These are phyloP conservation scores for Oscheius onirici DNA, from an alignment of 2,888 invertebrate species.

Conservation along the genomic window DNA sequence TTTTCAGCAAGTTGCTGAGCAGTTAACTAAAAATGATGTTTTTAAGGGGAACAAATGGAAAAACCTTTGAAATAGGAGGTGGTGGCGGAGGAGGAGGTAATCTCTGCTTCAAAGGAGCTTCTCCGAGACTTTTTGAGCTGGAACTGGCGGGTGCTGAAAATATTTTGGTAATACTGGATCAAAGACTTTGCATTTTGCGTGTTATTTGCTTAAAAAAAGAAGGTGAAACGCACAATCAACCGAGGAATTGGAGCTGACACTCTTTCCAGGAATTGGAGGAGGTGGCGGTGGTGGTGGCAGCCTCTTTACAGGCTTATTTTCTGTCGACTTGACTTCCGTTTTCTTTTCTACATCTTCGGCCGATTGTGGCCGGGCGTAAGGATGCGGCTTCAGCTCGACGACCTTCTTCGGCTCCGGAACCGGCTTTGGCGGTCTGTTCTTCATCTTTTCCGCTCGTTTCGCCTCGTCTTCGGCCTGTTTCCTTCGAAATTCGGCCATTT, in stretches of 20 bases:
- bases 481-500: constrained; percentile 17
- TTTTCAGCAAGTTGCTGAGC: neutral
- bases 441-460: neutral
- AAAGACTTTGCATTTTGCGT: neutral
- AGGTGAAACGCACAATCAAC: neutral
- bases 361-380: constrained; percentile 8
- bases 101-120: neutral
- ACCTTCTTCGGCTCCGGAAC: constrained; percentile 7
- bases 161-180: neutral
- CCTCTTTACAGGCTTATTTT: neutral
- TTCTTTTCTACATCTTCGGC: neutral
- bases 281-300: constrained; percentile 15
- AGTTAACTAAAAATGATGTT: neutral
- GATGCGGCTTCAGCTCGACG: neutral
- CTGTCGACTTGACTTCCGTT: neutral
- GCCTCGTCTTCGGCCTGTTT: constrained; percentile 11
- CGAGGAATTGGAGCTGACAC: neutral
- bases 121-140: neutral
- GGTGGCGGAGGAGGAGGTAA: constrained; percentile 31
- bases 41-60: neutral
- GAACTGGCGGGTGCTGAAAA: constrained; percentile 12
- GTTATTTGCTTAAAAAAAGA: neutral
- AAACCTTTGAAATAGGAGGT: constrained; percentile 1
- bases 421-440: constrained; percentile 6
- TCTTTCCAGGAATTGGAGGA: neutral